These are phyloP conservation scores for Ferrisia virgata DNA, from an alignment of 2,888 invertebrate species.

Conservation along the genomic window DNA sequence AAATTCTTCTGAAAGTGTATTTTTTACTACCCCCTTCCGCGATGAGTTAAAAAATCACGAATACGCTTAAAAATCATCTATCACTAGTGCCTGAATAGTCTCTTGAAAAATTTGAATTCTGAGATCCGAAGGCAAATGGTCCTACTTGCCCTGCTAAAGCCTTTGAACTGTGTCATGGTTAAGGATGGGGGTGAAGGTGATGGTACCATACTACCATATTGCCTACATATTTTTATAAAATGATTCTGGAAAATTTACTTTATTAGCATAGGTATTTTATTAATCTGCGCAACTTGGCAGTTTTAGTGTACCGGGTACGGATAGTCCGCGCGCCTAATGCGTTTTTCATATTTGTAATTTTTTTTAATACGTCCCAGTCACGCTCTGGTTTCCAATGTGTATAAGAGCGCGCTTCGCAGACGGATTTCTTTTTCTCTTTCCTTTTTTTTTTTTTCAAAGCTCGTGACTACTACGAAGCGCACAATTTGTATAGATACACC, in stretches of 20 bases:
- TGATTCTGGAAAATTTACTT: neutral
- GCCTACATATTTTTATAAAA: too few relatives aligned
- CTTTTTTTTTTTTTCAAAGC: conserved; percentile 5
- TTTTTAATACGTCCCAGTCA: conserved; percentile 29
- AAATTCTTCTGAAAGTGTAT: too few relatives aligned
- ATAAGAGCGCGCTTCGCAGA: conserved; percentile 24
- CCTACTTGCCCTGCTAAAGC: too few relatives aligned
- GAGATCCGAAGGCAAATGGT: too few relatives aligned
- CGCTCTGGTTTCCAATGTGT: conserved; percentile 17
- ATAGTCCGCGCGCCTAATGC: neutral
- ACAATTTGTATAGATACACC: conserved; percentile 36
- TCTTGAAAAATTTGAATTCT: too few relatives aligned
- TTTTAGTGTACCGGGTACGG: neutral
- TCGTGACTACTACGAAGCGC: conserved; percentile 41
- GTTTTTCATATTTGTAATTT: conserved; percentile 39
- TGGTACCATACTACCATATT: too few relatives aligned
- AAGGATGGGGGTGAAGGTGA: neutral
- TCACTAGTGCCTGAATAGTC: too few relatives aligned
- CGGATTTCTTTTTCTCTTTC: neutral
- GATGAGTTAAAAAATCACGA: too few relatives aligned
- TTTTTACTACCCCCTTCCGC: too few relatives aligned
- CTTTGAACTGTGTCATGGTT: neutral
- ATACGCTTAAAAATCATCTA: too few relatives aligned
- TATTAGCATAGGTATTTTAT: neutral
- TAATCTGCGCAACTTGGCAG: neutral